Evolutionary conservation across 2,113 vertebrate species (phyloP).

Genomic region (Bothrops jararaca): DNA sequence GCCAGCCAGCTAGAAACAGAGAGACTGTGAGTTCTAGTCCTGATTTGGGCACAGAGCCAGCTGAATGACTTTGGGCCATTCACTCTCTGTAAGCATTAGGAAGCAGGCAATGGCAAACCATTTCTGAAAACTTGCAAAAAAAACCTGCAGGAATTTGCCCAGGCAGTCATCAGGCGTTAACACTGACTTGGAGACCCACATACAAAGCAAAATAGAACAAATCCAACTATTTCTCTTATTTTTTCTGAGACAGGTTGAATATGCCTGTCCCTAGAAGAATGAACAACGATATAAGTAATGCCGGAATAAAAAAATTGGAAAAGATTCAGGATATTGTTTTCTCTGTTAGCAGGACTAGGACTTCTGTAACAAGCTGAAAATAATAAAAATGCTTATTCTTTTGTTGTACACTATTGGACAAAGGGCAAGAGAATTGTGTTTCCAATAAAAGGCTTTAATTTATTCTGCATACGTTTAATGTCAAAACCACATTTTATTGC

Average conservation of each 20-base stretch:
- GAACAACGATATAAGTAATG: neutral
- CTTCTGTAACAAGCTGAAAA: neutral
- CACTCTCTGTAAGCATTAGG: neutral
- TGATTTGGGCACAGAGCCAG: neutral
- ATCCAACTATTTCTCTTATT: neutral
- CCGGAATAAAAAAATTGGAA: neutral
- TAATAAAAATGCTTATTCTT: neutral
- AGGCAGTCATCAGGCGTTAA: neutral
- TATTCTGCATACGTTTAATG: neutral
- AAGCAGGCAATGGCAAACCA: neutral
- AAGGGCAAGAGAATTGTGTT: neutral
- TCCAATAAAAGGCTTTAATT: neutral
- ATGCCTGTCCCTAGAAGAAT: neutral
- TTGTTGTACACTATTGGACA: neutral
- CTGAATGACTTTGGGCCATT: neutral
- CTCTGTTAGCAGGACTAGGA: neutral
- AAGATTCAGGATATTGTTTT: neutral
- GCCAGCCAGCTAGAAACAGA: neutral
- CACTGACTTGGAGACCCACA: neutral
- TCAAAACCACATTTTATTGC: neutral
- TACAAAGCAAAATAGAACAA: neutral
- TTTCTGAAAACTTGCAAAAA: neutral
- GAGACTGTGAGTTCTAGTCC: neutral
- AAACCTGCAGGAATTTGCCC: neutral
- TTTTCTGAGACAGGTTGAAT: neutral